Evolutionary conservation across 2,888 invertebrate species (phyloP).

Genomic region (Heteromyza rotundicornis): DNA sequence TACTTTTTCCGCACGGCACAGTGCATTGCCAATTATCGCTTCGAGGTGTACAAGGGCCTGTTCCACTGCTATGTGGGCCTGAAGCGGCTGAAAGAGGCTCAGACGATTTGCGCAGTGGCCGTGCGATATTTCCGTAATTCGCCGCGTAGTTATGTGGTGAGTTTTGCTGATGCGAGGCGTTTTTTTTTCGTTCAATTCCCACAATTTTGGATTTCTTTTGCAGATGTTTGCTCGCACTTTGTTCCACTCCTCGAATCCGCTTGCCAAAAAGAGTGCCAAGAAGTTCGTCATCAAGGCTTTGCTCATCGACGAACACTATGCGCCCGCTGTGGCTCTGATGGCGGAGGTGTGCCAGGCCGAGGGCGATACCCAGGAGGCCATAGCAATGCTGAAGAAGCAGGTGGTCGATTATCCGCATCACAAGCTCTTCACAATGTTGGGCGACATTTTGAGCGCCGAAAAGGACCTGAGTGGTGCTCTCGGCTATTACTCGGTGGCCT

Average conservation of each 20-base stretch:
- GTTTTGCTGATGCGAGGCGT: constrained; percentile 15
- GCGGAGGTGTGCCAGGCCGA: constrained; percentile 75
- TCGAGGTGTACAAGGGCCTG: constrained; percentile 79
- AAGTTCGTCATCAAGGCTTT: constrained; percentile 76
- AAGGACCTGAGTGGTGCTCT: constrained; percentile 56
- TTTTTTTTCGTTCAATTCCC: neutral
- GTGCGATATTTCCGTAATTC: constrained; percentile 76
- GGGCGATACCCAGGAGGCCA: constrained; percentile 71
- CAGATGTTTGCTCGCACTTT: constrained; percentile 79
- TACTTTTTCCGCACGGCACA: constrained; percentile 51
- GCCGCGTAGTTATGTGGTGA: constrained; percentile 76
- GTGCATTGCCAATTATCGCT: constrained; percentile 54
- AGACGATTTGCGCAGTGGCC: constrained; percentile 73
- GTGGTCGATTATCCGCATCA: constrained; percentile 60
- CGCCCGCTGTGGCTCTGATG: constrained; percentile 75
- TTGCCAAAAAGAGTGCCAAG: constrained; percentile 66
- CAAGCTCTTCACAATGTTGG: constrained; percentile 55
- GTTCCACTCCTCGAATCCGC: constrained; percentile 68
- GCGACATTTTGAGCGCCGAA: constrained; percentile 50
- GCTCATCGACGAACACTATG: constrained; percentile 72
- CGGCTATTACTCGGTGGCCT: constrained; percentile 57
- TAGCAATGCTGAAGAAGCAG: constrained; percentile 72
- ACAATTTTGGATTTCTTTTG: neutral
- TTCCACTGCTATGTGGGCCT: constrained; percentile 76
- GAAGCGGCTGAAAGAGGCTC: constrained; percentile 74